phyloP scores from a whole-genome alignment of 2,797 vertebrate genomes.

The Coilia nasus region DNA sequence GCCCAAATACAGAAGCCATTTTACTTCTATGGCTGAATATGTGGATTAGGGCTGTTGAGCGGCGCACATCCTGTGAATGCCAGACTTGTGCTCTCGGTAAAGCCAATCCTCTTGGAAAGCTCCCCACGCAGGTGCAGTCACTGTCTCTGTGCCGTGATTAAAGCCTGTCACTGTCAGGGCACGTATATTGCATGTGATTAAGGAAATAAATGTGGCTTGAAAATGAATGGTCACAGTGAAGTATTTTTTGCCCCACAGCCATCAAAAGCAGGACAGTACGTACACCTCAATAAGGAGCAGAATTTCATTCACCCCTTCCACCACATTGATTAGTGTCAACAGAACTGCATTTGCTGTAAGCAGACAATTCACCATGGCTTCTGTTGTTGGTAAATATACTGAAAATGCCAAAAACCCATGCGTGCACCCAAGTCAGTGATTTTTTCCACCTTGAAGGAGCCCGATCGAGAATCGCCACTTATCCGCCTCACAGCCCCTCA shows the following conservation, averaged over 20 bases:
- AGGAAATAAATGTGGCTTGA: not conserved
- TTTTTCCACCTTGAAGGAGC: not conserved
- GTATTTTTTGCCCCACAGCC: too few relatives aligned
- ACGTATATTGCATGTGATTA: not conserved
- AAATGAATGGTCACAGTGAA: not conserved
- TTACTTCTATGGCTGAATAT: too few relatives aligned
- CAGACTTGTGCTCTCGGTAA: not conserved
- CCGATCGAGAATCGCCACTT: not conserved
- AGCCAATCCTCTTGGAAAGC: not conserved
- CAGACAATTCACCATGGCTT: not conserved
- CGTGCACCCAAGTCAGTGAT: not conserved
- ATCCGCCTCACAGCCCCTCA: not conserved
- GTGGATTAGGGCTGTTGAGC: not conserved
- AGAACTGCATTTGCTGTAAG: not conserved
- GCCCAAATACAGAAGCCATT: not conserved
- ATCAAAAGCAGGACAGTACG: too few relatives aligned
- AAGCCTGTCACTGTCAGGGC: not conserved
- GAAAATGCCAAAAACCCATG: not conserved
- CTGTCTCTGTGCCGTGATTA: not conserved
- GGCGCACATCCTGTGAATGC: not conserved
- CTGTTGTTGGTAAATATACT: conserved; percentile 5
- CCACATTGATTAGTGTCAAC: not conserved
- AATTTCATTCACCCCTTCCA: not conserved
- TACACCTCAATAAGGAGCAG: not conserved
- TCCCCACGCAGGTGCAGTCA: not conserved